These are phyloP conservation scores for Gadus macrocephalus DNA, from an alignment of 2,113 vertebrate genomes.

Conservation along the genomic window DNA sequence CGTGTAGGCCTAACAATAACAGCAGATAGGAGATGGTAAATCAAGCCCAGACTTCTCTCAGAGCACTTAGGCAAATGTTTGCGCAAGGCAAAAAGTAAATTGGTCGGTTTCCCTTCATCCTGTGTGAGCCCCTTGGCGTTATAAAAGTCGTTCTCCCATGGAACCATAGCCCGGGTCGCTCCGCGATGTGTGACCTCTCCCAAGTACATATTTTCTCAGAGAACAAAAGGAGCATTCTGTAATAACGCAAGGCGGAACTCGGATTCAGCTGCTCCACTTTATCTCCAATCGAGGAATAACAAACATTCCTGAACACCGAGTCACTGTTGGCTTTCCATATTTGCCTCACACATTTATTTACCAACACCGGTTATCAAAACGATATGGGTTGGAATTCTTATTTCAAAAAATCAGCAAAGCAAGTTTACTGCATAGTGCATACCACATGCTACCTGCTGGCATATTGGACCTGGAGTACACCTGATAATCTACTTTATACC, in stretches of 20 bases:
- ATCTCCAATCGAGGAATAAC: conserved; percentile 26
- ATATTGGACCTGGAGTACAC: no score
- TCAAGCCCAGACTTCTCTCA: conserved; percentile 53
- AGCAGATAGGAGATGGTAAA: conserved; percentile 59
- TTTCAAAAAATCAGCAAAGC: no score
- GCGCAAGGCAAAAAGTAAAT: conserved; percentile 34
- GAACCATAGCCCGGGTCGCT: conserved; percentile 44
- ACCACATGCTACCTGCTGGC: no score
- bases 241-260: conserved; percentile 34
- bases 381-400: no score
- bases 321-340: no score
- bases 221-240: conserved; percentile 57
- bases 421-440: no score
- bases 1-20: conserved; percentile 56
- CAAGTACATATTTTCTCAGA: conserved; percentile 37
- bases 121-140: conserved; percentile 48
- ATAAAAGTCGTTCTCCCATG: conserved; percentile 70
- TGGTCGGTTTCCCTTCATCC: conserved; percentile 58
- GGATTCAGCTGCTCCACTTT: conserved; percentile 26
- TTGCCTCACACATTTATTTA: neutral
- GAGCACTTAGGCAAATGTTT: conserved; percentile 38
- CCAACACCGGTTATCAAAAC: neutral
- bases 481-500: no score
- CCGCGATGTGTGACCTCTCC: conserved; percentile 43
- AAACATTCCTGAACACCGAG: neutral